Evolutionary conservation across 2,888 invertebrate genomes (phyloP), one percentile per base, ranked within the genome.

Genomic region (Dione vanillae): DNA sequence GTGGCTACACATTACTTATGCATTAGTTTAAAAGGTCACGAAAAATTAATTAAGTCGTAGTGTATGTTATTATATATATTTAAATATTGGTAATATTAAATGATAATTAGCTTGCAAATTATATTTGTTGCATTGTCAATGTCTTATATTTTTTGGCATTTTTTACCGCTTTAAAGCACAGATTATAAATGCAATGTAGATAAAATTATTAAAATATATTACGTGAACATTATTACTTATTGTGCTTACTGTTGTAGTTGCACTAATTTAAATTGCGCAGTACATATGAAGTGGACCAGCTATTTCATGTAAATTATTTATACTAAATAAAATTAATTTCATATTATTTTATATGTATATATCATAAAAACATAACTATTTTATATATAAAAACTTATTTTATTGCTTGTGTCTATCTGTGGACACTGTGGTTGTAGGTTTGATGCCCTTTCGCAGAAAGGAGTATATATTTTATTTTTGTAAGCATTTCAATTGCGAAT

Each of bases 281-380:
- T 67, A 67, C 65, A 52, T 59, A 67, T 58, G 67, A 58, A 40
- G 52, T 68, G 73, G 73, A 76, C 73, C 74, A 76, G 67, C 58
- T 65, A 65, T 16, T 37, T 45, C 62, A 37, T 20, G 37, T n/a
- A 20, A 62, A 0, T 51, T 27, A 3, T 27, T 27, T 27, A 27
- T 27, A 27, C 5, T 40, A 45, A 37, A 20, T 12, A 54, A 54
- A 27, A 27, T 27, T 27, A 27, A 27, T 27, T 3, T 3, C 2
- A 27, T 27, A 27, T 27, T 27, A 5, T 27, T n/a, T n/a, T n/a
- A n/a, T n/a, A n/a, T n/a, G n/a, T n/a, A n/a, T n/a, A n/a, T n/a
- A n/a, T n/a, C n/a, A n/a, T n/a, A n/a, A n/a, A n/a, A n/a, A n/a
- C n/a, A n/a, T n/a, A n/a, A n/a, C n/a, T n/a, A n/a, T n/a, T n/a